phyloP scores from a whole-genome alignment of 1,140 invertebrate species.

The Uloborus diversus region DNA sequence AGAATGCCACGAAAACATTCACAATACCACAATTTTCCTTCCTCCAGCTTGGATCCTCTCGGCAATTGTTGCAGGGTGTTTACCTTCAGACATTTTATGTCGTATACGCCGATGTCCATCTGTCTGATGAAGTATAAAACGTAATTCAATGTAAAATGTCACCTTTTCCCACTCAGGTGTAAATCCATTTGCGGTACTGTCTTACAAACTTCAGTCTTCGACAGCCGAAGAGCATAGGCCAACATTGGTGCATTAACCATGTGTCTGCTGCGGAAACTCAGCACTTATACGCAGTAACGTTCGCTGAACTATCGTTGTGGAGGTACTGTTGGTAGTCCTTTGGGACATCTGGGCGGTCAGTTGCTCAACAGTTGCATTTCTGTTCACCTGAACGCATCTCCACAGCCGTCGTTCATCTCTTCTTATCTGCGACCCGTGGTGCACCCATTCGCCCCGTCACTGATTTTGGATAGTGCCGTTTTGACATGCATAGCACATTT shows the following conservation, averaged over 20 bases:
- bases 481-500: conserved; percentile 15
- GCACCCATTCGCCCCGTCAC: not conserved
- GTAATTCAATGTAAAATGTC: not conserved
- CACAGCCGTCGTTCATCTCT: not conserved
- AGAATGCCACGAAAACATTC: not conserved
- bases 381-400: not conserved
- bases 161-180: not conserved
- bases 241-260: not conserved
- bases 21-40: not conserved
- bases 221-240: not conserved
- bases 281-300: conserved; percentile 13
- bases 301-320: not conserved
- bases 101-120: not conserved
- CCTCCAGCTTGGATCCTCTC: too few species aligned
- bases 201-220: not conserved
- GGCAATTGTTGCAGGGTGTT: not conserved
- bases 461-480: not conserved
- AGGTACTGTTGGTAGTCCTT: not conserved
- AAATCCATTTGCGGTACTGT: not conserved
- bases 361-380: conserved; percentile 9
- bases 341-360: not conserved
- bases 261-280: not conserved
- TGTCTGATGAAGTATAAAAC: not conserved
- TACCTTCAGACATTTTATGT: not conserved
- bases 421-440: not conserved